Percentiles rank a stretch among this genome's conserved stretches.
Evolutionary conservation across 2,888 invertebrate genomes (phyloP).

Genomic region (Sylvicola cinctus): DNA sequence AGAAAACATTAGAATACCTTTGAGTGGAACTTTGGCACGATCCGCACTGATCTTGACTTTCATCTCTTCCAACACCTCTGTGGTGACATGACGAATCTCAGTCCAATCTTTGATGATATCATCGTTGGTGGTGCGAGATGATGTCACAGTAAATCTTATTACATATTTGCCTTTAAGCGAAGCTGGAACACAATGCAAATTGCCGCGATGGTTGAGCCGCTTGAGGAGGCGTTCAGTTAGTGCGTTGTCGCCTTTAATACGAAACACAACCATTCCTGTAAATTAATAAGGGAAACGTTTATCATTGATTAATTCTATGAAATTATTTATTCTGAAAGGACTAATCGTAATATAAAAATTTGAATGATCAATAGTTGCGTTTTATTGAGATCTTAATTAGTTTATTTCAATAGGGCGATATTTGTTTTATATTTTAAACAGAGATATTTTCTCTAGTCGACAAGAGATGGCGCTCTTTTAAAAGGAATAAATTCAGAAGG

Average conservation of each 20-base stretch:
- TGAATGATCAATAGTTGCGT: too few relatives aligned
- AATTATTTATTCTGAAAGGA: conserved; percentile 1
- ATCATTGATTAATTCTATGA: not conserved
- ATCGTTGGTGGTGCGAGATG: conserved; percentile 59
- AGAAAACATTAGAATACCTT: conserved; percentile 32
- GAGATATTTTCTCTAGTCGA: too few relatives aligned
- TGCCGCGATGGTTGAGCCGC: conserved; percentile 66
- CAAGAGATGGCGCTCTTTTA: too few relatives aligned
- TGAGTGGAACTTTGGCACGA: conserved; percentile 47
- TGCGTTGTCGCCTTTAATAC: conserved; percentile 66
- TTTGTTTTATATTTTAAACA: too few relatives aligned
- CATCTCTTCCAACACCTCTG: conserved; percentile 43
- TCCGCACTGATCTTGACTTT: conserved; percentile 30
- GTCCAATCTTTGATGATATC: conserved; percentile 71
- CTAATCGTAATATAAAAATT: too few relatives aligned
- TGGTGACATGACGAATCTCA: conserved; percentile 54
- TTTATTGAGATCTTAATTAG: too few relatives aligned
- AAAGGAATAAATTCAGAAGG: too few relatives aligned
- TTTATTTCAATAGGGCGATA: too few relatives aligned
- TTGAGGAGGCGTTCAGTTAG: conserved; percentile 77
- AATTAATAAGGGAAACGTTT: not conserved
- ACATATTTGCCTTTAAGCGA: conserved; percentile 78
- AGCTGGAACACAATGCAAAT: conserved; percentile 87
- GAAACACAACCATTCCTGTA: conserved; percentile 71
- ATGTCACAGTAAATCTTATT: conserved; percentile 86